These are phyloP conservation scores for Pachyseris speciosa DNA, from an alignment of 64 coral and sea anemone species.

Conservation along the genomic window DNA sequence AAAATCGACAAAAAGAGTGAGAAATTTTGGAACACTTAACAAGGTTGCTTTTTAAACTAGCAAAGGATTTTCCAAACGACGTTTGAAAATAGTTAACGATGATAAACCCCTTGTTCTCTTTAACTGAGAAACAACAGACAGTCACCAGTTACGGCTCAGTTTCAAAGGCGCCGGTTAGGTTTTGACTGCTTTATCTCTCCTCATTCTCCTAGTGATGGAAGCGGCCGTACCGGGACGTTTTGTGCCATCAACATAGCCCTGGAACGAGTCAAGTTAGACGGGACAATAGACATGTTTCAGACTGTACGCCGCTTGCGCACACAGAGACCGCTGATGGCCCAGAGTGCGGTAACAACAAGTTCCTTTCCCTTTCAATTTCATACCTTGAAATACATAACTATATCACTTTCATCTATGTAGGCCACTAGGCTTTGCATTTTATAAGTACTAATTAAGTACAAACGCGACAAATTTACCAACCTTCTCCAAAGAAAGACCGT, in stretches of 20 bases:
- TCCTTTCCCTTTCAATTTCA: too few relatives aligned
- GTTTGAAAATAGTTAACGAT: too few relatives aligned
- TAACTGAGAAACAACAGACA: too few relatives aligned
- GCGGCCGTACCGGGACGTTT: constrained; percentile 96
- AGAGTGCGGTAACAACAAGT: constrained; percentile 74
- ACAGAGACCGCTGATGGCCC: constrained; percentile 88
- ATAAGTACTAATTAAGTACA: neutral
- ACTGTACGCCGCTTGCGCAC: constrained; percentile 87
- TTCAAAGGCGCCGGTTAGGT: neutral
- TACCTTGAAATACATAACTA: too few relatives aligned
- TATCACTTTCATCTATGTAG: too few relatives aligned
- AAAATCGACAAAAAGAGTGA: neutral
- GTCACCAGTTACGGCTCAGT: neutral
- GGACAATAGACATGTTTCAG: constrained; percentile 86
- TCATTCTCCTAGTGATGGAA: constrained; percentile 80
- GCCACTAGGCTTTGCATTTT: too few relatives aligned
- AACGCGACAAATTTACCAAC: neutral
- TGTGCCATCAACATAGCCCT: constrained; percentile 85
- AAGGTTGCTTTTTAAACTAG: neutral
- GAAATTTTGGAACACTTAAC: neutral
- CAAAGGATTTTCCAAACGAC: too few relatives aligned
- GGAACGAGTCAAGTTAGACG: constrained; percentile 93
- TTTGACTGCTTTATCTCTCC: neutral
- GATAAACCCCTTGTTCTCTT: too few relatives aligned
- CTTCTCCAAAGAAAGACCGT: too few relatives aligned